phyloP scores from a whole-genome alignment of 2,797 vertebrate genomes.

The Borostomias antarcticus region DNA sequence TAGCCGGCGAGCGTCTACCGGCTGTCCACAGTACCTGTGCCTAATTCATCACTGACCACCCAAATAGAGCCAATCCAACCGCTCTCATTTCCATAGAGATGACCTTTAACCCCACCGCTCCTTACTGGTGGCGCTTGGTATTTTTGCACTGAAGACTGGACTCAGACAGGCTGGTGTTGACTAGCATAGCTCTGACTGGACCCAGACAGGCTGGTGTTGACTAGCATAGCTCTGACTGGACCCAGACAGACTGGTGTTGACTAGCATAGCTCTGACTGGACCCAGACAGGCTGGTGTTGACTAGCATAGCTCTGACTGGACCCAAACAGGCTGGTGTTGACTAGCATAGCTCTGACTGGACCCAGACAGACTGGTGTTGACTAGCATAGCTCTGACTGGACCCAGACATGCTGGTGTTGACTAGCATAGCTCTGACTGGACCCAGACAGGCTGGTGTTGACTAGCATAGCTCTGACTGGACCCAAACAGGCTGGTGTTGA shows the following conservation, averaged over 20 bases:
- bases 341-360: constrained; percentile 71
- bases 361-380: constrained; percentile 44
- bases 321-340: constrained; percentile 44
- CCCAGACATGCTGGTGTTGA: no score
- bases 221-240: constrained; percentile 71
- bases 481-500: no score
- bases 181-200: no score
- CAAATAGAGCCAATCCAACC: not conserved
- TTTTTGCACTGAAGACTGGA: constrained; percentile 82
- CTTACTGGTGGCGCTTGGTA: constrained; percentile 39
- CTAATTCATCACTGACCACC: constrained; percentile 29
- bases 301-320: constrained; percentile 71
- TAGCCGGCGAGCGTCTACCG: constrained; percentile 32
- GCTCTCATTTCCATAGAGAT: constrained; percentile 30
- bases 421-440: no score
- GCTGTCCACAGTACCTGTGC: constrained; percentile 57
- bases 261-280: constrained; percentile 71
- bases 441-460: no score
- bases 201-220: constrained; percentile 44
- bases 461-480: no score
- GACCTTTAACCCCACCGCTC: constrained; percentile 3
- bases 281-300: constrained; percentile 44
- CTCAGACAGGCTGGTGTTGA: constrained; percentile 43
- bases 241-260: constrained; percentile 44
- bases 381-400: constrained; percentile 73